Percentiles rank a stretch among this genome's conserved stretches.
These are phyloP conservation scores for Rhizoglyphus robini DNA, from an alignment of 1,140 invertebrate genomes.

Conservation along the genomic window DNA sequence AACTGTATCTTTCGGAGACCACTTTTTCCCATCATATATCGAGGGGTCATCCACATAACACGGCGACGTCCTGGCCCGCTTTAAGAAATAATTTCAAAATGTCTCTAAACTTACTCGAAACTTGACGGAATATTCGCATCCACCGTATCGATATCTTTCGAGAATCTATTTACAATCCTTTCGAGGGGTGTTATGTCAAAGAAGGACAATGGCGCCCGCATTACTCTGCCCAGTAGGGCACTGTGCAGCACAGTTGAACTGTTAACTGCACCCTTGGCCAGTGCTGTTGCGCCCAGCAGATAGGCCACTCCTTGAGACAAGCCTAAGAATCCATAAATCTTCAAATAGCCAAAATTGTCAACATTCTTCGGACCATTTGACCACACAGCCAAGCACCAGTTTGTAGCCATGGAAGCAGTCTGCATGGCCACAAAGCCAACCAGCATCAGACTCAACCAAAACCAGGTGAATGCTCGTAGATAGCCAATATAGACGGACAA, in stretches of 20 bases:
- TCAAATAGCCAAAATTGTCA: slow-evolving; percentile 13
- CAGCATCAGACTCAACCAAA: slow-evolving; percentile 23
- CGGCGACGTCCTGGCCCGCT: too few relatives aligned
- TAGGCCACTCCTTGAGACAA: slow-evolving; percentile 22
- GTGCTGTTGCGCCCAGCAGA: neutral
- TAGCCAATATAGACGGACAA: slow-evolving; percentile 62
- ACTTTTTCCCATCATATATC: too few relatives aligned
- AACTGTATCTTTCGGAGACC: too few relatives aligned
- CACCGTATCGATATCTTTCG: slow-evolving; percentile 52
- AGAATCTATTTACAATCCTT: slow-evolving; percentile 49
- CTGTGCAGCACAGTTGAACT: slow-evolving; percentile 25
- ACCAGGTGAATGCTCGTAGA: slow-evolving; percentile 24
- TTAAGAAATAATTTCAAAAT: neutral
- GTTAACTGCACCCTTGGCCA: slow-evolving; percentile 24
- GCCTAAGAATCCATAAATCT: slow-evolving; percentile 25
- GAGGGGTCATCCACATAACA: too few relatives aligned
- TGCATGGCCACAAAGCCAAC: slow-evolving; percentile 25
- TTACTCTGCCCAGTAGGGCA: slow-evolving; percentile 29
- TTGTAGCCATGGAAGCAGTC: slow-evolving; percentile 68
- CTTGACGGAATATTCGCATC: slow-evolving; percentile 47
- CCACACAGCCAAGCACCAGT: slow-evolving; percentile 73
- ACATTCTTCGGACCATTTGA: slow-evolving; percentile 23
- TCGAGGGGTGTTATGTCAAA: slow-evolving; percentile 49
- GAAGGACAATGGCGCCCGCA: slow-evolving; percentile 39
- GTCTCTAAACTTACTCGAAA: slow-evolving; percentile 33